These are phyloP conservation scores for Xestia c-nigrum DNA, from an alignment of 2,888 invertebrate species.

Conservation along the genomic window DNA sequence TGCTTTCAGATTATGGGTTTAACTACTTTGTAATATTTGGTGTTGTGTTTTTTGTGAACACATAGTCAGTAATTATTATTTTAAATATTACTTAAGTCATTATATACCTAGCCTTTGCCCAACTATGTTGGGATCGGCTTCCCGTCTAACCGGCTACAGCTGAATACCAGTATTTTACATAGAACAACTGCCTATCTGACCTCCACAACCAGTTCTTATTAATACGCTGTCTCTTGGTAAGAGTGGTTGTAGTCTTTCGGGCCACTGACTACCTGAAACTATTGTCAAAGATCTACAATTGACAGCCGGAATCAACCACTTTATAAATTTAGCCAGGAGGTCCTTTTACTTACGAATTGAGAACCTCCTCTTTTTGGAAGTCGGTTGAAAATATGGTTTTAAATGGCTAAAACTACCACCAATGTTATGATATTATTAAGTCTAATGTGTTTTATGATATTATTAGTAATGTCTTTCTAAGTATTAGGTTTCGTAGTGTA, in stretches of 20 bases:
- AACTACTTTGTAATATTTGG: background rate
- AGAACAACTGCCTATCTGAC: background rate
- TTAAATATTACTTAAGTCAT: background rate
- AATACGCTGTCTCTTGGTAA: background rate
- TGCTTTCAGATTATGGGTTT: constrained; percentile 16
- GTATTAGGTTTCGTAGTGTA: no score
- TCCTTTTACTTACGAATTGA: background rate
- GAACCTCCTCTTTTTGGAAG: no score
- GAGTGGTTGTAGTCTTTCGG: background rate
- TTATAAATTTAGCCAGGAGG: background rate
- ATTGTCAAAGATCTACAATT: background rate
- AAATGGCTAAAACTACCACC: background rate
- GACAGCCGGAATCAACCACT: background rate
- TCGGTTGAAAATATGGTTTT: no score
- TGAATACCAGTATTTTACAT: background rate
- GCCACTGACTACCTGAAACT: background rate
- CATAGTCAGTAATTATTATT: background rate
- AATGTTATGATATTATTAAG: no score
- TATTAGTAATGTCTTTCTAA: background rate
- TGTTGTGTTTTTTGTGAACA: constrained; percentile 2
- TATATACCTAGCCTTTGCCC: no score
- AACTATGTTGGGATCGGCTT: background rate
- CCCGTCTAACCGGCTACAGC: background rate
- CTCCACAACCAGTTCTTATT: background rate
- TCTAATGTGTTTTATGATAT: no score